These are phyloP conservation scores for Salticus scenicus DNA, from an alignment of 2,888 invertebrate genomes.

Conservation along the genomic window DNA sequence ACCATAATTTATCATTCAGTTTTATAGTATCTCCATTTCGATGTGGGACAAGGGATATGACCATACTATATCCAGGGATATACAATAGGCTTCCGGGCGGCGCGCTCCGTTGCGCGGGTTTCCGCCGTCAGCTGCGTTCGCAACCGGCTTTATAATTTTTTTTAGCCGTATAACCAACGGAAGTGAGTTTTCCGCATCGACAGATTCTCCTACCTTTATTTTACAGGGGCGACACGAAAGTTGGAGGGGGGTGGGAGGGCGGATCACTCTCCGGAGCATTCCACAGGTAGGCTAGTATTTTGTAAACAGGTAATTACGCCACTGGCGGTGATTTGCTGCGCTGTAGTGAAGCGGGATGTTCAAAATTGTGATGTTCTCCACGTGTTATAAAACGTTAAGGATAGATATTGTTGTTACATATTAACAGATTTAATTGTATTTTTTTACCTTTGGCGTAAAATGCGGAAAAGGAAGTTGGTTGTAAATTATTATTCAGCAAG, in stretches of 20 bases:
- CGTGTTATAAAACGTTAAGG: too few relatives aligned
- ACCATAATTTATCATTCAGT: too few relatives aligned
- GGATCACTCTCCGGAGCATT: background rate
- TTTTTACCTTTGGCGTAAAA: too few relatives aligned
- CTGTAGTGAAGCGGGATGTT: background rate
- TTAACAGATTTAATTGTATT: too few relatives aligned
- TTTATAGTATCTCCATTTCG: too few relatives aligned
- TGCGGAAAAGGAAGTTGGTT: too few relatives aligned
- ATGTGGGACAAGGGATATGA: background rate
- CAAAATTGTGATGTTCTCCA: too few relatives aligned
- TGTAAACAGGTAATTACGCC: background rate
- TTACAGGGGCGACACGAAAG: background rate
- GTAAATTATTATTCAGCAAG: too few relatives aligned
- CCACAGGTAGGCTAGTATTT: background rate
- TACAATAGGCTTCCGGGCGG: slow-evolving; percentile 40
- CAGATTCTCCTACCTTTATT: background rate
- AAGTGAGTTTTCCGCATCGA: slow-evolving; percentile 2
- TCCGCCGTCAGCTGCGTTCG: slow-evolving; percentile 45
- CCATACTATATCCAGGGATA: background rate
- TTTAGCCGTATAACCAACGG: background rate
- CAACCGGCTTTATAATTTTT: background rate
- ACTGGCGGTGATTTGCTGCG: background rate
- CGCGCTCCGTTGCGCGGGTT: slow-evolving; percentile 38
- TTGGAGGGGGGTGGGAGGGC: background rate
- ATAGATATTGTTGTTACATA: too few relatives aligned